These are phyloP conservation scores for Sphaeramia orbicularis DNA, from an alignment of 2,797 vertebrate species.

Conservation along the genomic window DNA sequence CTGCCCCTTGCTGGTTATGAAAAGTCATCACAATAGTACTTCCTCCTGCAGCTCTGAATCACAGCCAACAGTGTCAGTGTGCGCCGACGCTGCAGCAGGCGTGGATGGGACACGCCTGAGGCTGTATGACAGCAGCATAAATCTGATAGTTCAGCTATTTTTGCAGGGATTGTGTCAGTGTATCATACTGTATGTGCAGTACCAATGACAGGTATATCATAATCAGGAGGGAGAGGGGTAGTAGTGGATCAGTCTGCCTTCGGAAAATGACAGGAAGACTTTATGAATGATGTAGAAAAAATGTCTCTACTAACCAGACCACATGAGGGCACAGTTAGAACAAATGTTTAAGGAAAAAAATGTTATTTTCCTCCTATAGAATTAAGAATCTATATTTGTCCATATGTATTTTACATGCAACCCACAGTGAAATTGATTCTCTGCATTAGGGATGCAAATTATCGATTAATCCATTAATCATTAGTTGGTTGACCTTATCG, in stretches of 20 bases:
- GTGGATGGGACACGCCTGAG: conserved; percentile 15
- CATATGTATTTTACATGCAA: too few species aligned
- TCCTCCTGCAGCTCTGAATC: conserved; percentile 1
- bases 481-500: too few species aligned
- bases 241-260: conserved; percentile 2
- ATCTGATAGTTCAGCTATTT: conserved; percentile 36
- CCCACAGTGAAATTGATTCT: too few species aligned
- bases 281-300: conserved; percentile 1
- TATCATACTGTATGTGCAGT: neutral
- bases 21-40: conserved; percentile 13
- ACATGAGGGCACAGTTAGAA: too few species aligned
- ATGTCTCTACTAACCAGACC: too few species aligned
- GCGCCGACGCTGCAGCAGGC: neutral
- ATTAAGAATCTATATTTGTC: too few species aligned
- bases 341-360: too few species aligned
- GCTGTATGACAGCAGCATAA: conserved; percentile 31
- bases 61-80: neutral
- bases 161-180: conserved; percentile 19
- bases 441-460: too few species aligned
- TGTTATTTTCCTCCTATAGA: too few species aligned
- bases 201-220: conserved; percentile 14
- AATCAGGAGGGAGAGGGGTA: neutral
- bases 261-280: conserved; percentile 4
- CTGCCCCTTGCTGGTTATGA: conserved; percentile 46
- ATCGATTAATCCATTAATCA: too few species aligned